A percentile compares a stretch with the other conserved stretches of the same genome.
Conservation (phyloP, 1,140 invertebrate species). For the Bicyclus anynana region DNA sequence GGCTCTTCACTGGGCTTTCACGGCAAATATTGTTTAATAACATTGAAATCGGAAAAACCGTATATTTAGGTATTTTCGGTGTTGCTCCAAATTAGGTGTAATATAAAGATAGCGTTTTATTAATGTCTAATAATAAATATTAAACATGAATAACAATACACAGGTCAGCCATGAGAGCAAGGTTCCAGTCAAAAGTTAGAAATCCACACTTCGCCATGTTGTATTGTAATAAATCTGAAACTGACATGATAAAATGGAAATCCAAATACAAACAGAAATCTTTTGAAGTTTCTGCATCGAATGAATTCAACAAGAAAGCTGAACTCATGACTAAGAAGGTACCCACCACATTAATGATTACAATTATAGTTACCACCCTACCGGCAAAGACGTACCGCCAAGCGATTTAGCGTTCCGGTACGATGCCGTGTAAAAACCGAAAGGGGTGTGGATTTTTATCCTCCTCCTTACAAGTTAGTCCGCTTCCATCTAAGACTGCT, state of each 20-base stretch:
- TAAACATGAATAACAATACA: not conserved
- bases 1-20: too few species aligned
- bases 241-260: slow-evolving; percentile 71
- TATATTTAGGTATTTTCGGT: not conserved
- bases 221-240: slow-evolving; percentile 66
- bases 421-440: too few species aligned
- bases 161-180: not conserved
- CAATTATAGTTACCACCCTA: too few species aligned
- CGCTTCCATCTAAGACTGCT: too few species aligned
- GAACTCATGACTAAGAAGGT: slow-evolving; percentile 74
- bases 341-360: too few species aligned
- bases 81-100: not conserved
- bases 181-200: slow-evolving; percentile 5
- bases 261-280: slow-evolving; percentile 65
- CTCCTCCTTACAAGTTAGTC: too few species aligned
- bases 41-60: not conserved
- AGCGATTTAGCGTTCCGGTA: too few species aligned
- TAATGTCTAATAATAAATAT: not conserved
- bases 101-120: not conserved
- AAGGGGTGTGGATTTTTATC: too few species aligned
- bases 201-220: slow-evolving; percentile 65
- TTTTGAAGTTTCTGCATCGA: slow-evolving; percentile 62
- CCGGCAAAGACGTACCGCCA: too few species aligned
- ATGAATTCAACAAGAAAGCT: slow-evolving; percentile 73
- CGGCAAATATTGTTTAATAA: not conserved